These are phyloP conservation scores for Nymphalis polychloros DNA, from an alignment of 2,888 invertebrate genomes.

Conservation along the genomic window DNA sequence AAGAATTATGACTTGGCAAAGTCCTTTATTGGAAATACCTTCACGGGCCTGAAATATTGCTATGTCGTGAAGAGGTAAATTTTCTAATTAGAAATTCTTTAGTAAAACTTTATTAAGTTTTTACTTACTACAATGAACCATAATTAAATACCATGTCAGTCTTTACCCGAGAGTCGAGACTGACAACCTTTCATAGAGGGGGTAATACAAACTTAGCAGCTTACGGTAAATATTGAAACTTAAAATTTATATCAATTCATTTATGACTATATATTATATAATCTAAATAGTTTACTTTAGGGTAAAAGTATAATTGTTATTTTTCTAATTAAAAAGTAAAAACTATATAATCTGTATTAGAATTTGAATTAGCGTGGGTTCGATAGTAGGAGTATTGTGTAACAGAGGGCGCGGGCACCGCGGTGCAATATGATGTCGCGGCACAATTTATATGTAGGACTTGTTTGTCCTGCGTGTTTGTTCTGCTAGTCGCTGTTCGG, in stretches of 20 bases:
- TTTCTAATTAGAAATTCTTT: slow-evolving; percentile 82
- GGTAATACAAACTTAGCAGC: background rate
- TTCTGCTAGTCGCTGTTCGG: slow-evolving; percentile 61
- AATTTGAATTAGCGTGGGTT: slow-evolving; percentile 15
- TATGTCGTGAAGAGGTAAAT: slow-evolving; percentile 81
- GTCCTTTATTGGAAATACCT: slow-evolving; percentile 83
- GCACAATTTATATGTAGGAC: slow-evolving; percentile 42
- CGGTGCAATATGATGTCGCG: slow-evolving; percentile 30
- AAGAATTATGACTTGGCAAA: slow-evolving; percentile 82
- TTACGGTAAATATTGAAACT: background rate
- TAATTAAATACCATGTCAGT: slow-evolving; percentile 78
- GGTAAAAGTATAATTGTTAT: no score
- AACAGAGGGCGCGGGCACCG: slow-evolving; percentile 14
- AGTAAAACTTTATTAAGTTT: slow-evolving; percentile 80
- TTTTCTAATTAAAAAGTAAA: background rate
- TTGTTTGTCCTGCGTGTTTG: slow-evolving; percentile 66
- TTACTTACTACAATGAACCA: slow-evolving; percentile 73
- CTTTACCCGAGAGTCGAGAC: slow-evolving; percentile 44
- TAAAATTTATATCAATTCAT: background rate
- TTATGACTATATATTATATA: no score
- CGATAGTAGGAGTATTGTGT: slow-evolving; percentile 2
- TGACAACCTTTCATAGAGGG: slow-evolving; percentile 35
- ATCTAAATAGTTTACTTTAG: no score
- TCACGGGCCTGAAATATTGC: slow-evolving; percentile 81
- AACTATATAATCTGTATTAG: background rate